Evolutionary conservation across 2,888 invertebrate species (phyloP).

Genomic region (Piscicola geometra): DNA sequence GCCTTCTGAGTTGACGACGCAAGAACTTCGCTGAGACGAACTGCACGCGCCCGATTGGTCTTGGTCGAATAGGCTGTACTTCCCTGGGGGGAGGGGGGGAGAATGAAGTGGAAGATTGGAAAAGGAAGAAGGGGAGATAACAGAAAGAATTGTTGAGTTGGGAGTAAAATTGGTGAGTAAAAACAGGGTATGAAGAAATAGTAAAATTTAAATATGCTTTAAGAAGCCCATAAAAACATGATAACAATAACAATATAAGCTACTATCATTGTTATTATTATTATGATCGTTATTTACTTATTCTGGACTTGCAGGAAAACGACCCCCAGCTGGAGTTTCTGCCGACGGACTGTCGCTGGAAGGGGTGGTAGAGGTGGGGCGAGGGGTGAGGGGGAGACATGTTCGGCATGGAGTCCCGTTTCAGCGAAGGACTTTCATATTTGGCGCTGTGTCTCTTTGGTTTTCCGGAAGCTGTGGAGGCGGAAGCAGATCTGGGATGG

Average conservation of each 20-base stretch:
- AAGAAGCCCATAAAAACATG: no score
- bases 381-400: slow-evolving; percentile 8
- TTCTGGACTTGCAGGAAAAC: slow-evolving; percentile 15
- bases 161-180: no score
- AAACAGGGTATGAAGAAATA: no score
- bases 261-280: background rate
- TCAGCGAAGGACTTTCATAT: background rate
- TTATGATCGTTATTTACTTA: background rate
- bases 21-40: slow-evolving; percentile 62
- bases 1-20: slow-evolving; percentile 54
- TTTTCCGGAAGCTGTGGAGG: slow-evolving; percentile 8
- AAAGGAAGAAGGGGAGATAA: no score
- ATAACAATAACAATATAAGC: no score
- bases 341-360: slow-evolving; percentile 14
- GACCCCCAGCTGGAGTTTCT: slow-evolving; percentile 4
- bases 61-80: slow-evolving; percentile 4
- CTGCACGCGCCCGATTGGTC: slow-evolving; percentile 29
- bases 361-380: background rate
- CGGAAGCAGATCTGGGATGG: slow-evolving; percentile 22
- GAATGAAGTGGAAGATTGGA: no score
- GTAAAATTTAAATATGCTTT: no score
- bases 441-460: background rate
- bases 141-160: no score
- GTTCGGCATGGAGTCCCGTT: slow-evolving; percentile 30
- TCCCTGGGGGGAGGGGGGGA: background rate